Evolutionary conservation across 1,140 invertebrate species (phyloP).

Genomic region (Lasioglossum albipes): DNA sequence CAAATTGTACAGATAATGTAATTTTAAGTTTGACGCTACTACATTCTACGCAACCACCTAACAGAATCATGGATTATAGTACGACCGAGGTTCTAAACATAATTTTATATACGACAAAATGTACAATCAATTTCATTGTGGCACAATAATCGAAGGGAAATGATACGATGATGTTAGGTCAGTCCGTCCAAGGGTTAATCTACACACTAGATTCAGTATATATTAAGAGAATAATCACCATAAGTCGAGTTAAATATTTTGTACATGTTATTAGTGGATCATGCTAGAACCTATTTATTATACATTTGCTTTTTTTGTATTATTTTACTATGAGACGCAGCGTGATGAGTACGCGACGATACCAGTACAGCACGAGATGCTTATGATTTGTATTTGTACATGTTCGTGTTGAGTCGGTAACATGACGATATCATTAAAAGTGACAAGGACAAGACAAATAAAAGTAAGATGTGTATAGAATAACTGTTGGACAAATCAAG

Average conservation of each 20-base stretch:
- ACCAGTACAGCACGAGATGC: not conserved
- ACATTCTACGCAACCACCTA: not conserved
- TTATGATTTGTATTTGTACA: slow-evolving; percentile 28
- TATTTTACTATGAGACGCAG: slow-evolving; percentile 34
- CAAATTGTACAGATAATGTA: slow-evolving; percentile 14
- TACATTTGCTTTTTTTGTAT: slow-evolving; percentile 42
- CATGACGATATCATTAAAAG: not conserved
- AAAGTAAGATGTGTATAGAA: slow-evolving; percentile 32
- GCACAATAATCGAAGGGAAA: slow-evolving; percentile 36
- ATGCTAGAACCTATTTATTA: slow-evolving; percentile 16
- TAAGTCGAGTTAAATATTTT: slow-evolving; percentile 46
- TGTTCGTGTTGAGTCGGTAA: not conserved
- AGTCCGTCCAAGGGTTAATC: slow-evolving; percentile 62
- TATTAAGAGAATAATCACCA: slow-evolving; percentile 31
- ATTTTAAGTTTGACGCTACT: slow-evolving; percentile 4
- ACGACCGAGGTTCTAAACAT: slow-evolving; percentile 18
- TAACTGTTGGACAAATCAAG: slow-evolving; percentile 30
- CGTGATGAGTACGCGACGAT: slow-evolving; percentile 2
- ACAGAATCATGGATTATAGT: slow-evolving; percentile 1
- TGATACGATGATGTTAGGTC: slow-evolving; percentile 41
- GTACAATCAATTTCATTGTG: slow-evolving; percentile 51
- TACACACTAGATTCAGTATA: slow-evolving; percentile 45
- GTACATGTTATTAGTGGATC: slow-evolving; percentile 42
- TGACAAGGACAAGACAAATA: not conserved
- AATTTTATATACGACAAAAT: slow-evolving; percentile 29